Percentiles rank a stretch among this genome's conserved stretches.
phyloP scores from a whole-genome alignment of 2,888 invertebrate genomes.

The Ophion costatus region DNA sequence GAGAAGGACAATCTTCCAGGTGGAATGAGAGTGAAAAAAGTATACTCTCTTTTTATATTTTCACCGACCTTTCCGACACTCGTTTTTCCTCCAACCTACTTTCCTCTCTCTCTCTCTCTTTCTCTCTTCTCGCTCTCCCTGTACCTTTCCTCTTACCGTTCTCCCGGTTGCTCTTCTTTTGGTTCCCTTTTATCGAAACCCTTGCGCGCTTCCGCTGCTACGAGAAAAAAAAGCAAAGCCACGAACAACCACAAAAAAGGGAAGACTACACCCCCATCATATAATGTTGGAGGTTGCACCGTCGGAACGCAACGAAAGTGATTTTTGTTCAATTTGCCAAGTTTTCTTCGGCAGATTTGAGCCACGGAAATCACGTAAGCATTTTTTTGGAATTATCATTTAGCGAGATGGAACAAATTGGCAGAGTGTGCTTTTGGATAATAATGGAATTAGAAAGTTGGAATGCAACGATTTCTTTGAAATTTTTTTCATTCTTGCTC shows the following conservation, averaged over 20 bases:
- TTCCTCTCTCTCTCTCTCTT: constrained; percentile 8
- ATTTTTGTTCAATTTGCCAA: no score
- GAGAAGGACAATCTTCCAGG: constrained; percentile 56
- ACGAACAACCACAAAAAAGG: constrained; percentile 6
- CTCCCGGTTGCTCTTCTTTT: constrained; percentile 3
- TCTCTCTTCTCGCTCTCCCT: background rate
- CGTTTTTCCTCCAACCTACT: constrained; percentile 24
- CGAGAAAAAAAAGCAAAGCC: constrained; percentile 26
- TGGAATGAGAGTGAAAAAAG: constrained; percentile 62
- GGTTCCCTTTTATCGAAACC: constrained; percentile 27
- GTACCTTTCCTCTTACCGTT: background rate
- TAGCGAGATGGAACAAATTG: no score
- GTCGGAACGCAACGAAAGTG: no score
- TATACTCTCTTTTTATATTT: constrained; percentile 40
- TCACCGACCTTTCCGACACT: constrained; percentile 50
- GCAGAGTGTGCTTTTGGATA: no score
- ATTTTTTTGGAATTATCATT: no score
- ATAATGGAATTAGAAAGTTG: no score
- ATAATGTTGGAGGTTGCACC: no score
- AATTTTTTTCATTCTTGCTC: no score
- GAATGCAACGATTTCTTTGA: no score
- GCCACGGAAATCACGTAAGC: no score
- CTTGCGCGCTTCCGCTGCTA: background rate
- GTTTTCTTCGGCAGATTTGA: no score
- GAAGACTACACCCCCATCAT: background rate